Conservation (phyloP, 2,113 vertebrate species). For the Silurus asotus region DNA sequence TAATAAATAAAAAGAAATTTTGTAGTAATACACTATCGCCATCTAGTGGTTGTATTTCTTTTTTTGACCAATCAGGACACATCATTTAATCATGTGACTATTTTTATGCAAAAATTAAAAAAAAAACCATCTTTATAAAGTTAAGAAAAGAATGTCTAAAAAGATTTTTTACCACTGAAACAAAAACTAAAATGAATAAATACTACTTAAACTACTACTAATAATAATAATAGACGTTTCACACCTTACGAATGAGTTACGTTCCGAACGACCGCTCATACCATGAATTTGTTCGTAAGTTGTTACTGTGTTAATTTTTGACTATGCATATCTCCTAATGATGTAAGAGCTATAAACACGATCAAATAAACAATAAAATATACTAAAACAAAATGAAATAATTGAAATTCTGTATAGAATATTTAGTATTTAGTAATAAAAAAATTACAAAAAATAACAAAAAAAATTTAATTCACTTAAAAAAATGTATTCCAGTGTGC, state of each 20-base stretch:
- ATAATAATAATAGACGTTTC: not conserved
- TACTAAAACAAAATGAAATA: too few species aligned
- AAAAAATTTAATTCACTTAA: not conserved
- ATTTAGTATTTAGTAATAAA: too few species aligned
- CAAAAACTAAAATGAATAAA: not conserved
- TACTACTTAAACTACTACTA: not conserved
- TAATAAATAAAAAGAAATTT: too few species aligned
- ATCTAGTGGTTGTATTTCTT: conserved; percentile 9
- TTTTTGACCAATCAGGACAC: conserved; percentile 4
- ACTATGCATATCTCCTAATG: too few species aligned
- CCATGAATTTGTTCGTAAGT: too few species aligned
- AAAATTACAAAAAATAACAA: not conserved
- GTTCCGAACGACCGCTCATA: too few species aligned
- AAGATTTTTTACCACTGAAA: not conserved
- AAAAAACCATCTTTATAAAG: not conserved
- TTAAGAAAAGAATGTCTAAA: not conserved
- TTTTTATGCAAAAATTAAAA: not conserved
- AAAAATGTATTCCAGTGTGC: too few species aligned
- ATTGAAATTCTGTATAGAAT: too few species aligned
- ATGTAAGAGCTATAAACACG: too few species aligned
- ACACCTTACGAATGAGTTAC: too few species aligned
- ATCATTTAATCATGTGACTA: conserved; percentile 21
- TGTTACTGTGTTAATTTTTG: too few species aligned
- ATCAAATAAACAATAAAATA: too few species aligned
- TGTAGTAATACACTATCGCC: not conserved